A percentile compares a stretch with the other conserved stretches of the same genome.
Conservation (phyloP, 1,140 invertebrate genomes). For the Polypedilum pembai region DNA sequence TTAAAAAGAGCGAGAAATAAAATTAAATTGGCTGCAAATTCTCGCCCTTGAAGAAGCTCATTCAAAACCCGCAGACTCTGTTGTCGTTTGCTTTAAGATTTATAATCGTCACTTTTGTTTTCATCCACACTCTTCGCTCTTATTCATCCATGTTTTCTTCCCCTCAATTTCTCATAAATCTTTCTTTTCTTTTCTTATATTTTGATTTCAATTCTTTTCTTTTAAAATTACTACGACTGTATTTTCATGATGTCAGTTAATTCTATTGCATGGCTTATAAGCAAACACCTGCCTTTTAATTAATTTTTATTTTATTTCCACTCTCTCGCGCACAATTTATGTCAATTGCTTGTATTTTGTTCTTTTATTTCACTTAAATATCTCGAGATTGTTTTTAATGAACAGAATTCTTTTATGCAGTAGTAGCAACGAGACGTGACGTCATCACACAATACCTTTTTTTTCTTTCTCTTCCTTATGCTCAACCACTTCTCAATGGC, state of each 20-base stretch:
- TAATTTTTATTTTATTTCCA: constrained; percentile 13
- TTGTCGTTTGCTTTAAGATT: neutral
- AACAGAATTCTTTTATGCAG: too few relatives aligned
- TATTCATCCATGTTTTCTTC: neutral
- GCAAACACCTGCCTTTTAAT: constrained; percentile 18
- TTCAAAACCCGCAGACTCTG: neutral
- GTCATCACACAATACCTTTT: neutral
- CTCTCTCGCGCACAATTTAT: neutral
- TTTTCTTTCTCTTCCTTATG: constrained; percentile 3
- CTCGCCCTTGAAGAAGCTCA: neutral
- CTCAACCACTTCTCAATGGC: neutral
- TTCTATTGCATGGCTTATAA: neutral
- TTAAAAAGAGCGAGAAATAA: too few relatives aligned
- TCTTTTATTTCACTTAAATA: neutral
- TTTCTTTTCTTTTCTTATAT: neutral
- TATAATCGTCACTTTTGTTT: constrained; percentile 19
- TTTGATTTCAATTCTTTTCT: constrained; percentile 19
- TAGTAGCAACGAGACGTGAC: neutral
- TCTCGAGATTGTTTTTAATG: too few relatives aligned
- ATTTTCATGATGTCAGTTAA: neutral
- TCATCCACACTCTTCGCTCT: neutral
- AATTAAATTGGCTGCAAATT: too few relatives aligned
- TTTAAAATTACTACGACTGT: neutral
- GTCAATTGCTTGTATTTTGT: neutral
- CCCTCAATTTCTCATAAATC: neutral